Evolutionary conservation across 2,113 vertebrate genomes (phyloP).

Genomic region (Synodontis membranacea): DNA sequence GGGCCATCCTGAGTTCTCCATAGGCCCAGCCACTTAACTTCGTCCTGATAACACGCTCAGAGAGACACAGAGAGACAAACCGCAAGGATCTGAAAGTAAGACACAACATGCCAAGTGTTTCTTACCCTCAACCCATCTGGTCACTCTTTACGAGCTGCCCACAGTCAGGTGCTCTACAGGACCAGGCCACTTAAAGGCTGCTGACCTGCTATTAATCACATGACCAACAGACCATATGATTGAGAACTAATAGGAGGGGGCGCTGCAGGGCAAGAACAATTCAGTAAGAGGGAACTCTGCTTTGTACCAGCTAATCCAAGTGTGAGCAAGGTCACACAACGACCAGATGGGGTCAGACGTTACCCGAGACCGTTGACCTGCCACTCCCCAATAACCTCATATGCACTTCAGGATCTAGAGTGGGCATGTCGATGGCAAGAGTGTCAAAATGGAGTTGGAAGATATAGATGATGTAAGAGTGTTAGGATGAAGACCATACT

Average conservation of each 20-base stretch:
- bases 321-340: conserved; percentile 78
- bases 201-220: conserved; percentile 80
- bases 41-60: conserved; percentile 32
- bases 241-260: conserved; percentile 82
- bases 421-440: conserved; percentile 4
- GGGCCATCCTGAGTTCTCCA: conserved; percentile 13
- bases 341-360: conserved; percentile 76
- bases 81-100: conserved; percentile 7
- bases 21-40: conserved; percentile 47
- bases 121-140: background rate
- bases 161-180: conserved; percentile 72
- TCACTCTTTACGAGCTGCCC: conserved; percentile 35
- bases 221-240: conserved; percentile 89
- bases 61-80: conserved; percentile 7
- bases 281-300: conserved; percentile 78
- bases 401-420: conserved; percentile 23
- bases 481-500: background rate
- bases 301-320: conserved; percentile 81
- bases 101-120: conserved; percentile 2
- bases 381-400: conserved; percentile 36
- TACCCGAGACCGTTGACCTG: conserved; percentile 64
- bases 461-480: background rate
- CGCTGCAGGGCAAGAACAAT: conserved; percentile 71
- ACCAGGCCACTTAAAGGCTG: conserved; percentile 79
- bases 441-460: background rate